Conservation (phyloP, 2,888 invertebrate species). For the Phlogophora meticulosa region DNA sequence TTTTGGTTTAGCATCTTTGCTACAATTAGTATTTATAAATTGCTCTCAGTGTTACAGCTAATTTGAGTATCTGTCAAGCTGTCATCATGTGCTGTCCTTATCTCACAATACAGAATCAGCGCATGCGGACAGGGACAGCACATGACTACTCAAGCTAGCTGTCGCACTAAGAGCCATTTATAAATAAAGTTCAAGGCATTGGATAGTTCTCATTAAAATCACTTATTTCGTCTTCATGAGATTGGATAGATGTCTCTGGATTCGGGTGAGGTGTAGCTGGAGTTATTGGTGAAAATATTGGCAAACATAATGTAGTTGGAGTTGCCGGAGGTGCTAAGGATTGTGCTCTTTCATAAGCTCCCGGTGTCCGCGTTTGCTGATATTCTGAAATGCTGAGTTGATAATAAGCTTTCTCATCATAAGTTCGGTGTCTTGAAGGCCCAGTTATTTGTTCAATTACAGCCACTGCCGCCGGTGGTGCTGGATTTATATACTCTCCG, state of each 20-base stretch:
- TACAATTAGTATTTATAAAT: constrained; percentile 49
- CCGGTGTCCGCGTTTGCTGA: constrained; percentile 53
- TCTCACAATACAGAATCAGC: constrained; percentile 51
- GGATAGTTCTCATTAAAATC: constrained; percentile 54
- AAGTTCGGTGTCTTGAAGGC: constrained; percentile 54
- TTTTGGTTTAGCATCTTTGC: constrained; percentile 46
- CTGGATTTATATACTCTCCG: constrained; percentile 50
- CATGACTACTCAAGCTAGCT: constrained; percentile 56
- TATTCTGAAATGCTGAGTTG: constrained; percentile 55
- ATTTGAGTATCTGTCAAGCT: constrained; percentile 48
- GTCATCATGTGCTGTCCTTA: constrained; percentile 50
- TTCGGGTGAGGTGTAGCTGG: constrained; percentile 54
- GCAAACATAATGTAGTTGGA: constrained; percentile 45
- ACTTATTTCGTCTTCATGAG: constrained; percentile 55
- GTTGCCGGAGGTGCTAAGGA: constrained; percentile 50
- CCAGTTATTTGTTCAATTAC: constrained; percentile 55
- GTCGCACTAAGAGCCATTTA: constrained; percentile 49
- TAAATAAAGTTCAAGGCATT: constrained; percentile 54
- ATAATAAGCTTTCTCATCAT: constrained; percentile 46
- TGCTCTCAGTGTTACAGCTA: constrained; percentile 52
- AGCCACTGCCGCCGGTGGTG: constrained; percentile 55
- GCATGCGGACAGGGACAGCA: constrained; percentile 56
- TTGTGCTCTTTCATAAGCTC: constrained; percentile 52
- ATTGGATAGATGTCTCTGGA: constrained; percentile 56
- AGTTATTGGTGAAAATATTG: constrained; percentile 38